Conservation (phyloP, 2,113 vertebrate species). For the Chloropsis hardwickii region DNA sequence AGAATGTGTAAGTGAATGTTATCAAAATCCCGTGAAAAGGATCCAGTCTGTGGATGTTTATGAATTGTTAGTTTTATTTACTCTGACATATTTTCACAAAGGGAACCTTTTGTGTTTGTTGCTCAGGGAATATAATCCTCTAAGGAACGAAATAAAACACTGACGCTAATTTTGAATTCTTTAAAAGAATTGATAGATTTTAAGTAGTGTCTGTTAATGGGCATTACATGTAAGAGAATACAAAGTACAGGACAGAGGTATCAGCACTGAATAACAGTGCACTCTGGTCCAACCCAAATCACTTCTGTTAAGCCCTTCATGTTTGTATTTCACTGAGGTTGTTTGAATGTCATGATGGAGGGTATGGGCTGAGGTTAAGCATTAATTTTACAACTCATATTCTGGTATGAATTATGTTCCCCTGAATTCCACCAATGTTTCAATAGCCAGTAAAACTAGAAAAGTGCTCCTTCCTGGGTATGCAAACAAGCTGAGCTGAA, state of each 20-base stretch:
- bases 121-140: background rate
- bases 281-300: background rate
- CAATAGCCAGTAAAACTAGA: background rate
- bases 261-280: background rate
- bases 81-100: background rate
- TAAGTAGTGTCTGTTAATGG: background rate
- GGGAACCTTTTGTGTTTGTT: background rate
- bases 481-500: background rate
- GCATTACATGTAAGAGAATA: background rate
- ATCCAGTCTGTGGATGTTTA: background rate
- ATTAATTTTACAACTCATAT: background rate
- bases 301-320: background rate
- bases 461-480: background rate
- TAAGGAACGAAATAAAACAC: background rate
- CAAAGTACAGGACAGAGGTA: background rate
- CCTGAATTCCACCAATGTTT: background rate
- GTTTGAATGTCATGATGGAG: background rate
- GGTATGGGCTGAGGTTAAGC: background rate
- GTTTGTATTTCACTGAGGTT: background rate
- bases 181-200: background rate
- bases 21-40: background rate
- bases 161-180: background rate
- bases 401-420: background rate
- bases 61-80: constrained; percentile 16
- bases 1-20: background rate